Base-by-base conservation (phyloP, 2,797 vertebrate species). In the Gadopsis bispinosus region DNA sequence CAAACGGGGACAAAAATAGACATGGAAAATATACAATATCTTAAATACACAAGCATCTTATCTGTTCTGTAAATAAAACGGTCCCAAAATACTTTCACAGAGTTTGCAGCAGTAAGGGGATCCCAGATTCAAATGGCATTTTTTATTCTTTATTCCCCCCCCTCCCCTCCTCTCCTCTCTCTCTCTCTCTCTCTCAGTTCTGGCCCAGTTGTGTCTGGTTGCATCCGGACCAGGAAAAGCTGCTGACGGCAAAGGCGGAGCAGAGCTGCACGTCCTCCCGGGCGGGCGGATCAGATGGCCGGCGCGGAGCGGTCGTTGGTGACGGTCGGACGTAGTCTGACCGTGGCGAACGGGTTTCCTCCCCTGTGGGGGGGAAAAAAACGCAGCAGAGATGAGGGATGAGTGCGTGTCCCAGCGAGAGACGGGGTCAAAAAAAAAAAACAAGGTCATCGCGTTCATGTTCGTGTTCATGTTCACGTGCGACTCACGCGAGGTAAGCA, bases 221-320 rank as follows among this genome's bases (percentile, higher is more conserved):
- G 41, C 47, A 62, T 56, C 45, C 75, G 64, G 78, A 75, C 20
- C 37, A 41, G 62, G 37, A 68, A 69, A 62, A 61, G 69, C 68
- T 47, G 62, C 66, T 74, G 62, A 26, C 50, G 7, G 45, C 50
- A 19, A 69, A 65, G 71, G 48, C 66, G 37, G 75, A 58, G 43
- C 53, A 26, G 51, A 41, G 73, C 53, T 45, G 68, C 66, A 50
- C 4, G 2, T 61, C 63, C 77, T 11, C 26, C 26, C 1, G 26
- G 26, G 59, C 67, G 78, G 66, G 39, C 1, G 1, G 72, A 68
- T 95, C 94, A 95, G 85, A 99, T 95, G 71, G 94, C 78, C 0
- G 98, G 98, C 0, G 97, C 98, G 0, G 98, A 99, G 87, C 98
- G 96, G 90, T 99, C 98, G 1, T 99, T 99, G 16, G 98, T 99